Percentiles rank a stretch among this genome's conserved stretches.
These are phyloP conservation scores for Alectoris magna DNA, from an alignment of 2,797 vertebrate species.

Conservation along the genomic window DNA sequence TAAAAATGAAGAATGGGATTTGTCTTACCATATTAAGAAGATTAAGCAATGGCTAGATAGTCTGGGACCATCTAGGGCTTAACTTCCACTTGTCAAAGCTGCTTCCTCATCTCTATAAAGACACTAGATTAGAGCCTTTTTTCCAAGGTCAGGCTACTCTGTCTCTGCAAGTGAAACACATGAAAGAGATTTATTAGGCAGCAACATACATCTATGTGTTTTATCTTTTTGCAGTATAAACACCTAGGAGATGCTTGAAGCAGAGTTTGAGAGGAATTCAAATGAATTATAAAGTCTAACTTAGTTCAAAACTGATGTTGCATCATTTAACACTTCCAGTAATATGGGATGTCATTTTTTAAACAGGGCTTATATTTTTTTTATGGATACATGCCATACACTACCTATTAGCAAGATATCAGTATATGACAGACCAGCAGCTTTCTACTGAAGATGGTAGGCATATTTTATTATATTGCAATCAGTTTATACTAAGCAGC, in stretches of 20 bases:
- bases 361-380: neutral
- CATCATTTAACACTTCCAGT: slow-evolving; percentile 1
- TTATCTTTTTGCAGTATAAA: slow-evolving; percentile 68
- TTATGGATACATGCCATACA: neutral
- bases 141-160: slow-evolving; percentile 79
- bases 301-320: slow-evolving; percentile 57
- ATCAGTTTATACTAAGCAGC: neutral
- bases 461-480: neutral
- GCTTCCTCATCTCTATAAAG: slow-evolving; percentile 73
- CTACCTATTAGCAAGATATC: neutral
- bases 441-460: neutral
- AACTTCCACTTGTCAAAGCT: slow-evolving; percentile 71
- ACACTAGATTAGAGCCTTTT: slow-evolving; percentile 67
- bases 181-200: slow-evolving; percentile 73
- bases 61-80: slow-evolving; percentile 75
- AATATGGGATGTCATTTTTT: slow-evolving; percentile 1
- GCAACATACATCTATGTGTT: slow-evolving; percentile 36
- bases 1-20: slow-evolving; percentile 82
- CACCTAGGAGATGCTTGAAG: slow-evolving; percentile 61
- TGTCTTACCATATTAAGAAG: slow-evolving; percentile 78
- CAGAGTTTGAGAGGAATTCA: slow-evolving; percentile 53
- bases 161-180: slow-evolving; percentile 52
- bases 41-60: slow-evolving; percentile 77
- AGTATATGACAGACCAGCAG: fast-evolving
- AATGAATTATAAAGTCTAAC: slow-evolving; percentile 75